Conservation (phyloP, 2,797 vertebrate genomes). For the Pelodytes ibericus region DNA sequence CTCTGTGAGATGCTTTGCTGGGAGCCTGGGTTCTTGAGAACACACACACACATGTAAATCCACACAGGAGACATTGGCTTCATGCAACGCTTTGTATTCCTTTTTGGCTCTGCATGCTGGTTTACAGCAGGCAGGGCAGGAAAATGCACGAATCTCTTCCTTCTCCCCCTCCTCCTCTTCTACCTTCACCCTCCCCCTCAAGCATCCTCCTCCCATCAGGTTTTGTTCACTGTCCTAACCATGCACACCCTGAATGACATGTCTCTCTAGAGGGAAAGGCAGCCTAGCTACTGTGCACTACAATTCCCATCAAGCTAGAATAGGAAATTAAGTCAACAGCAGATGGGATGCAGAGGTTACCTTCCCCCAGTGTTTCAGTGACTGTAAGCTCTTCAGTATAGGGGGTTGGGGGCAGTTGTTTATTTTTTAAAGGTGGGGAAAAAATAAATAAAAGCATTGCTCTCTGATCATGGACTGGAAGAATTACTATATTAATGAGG, state of each 20-base stretch:
- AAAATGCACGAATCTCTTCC: constrained; percentile 54
- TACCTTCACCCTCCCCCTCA: constrained; percentile 38
- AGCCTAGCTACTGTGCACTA: not conserved
- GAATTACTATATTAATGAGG: too few relatives aligned
- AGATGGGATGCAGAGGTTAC: too few relatives aligned
- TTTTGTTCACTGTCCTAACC: constrained; percentile 46
- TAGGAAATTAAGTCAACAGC: too few relatives aligned
- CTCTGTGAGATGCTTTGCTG: not conserved
- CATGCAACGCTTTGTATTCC: constrained; percentile 41
- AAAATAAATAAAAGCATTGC: too few relatives aligned
- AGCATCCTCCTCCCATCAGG: constrained; percentile 42
- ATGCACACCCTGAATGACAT: constrained; percentile 26
- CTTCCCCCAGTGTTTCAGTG: too few relatives aligned
- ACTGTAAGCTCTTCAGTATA: too few relatives aligned
- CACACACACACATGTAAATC: constrained; percentile 21
- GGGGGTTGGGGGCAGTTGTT: too few relatives aligned
- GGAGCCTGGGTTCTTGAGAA: not conserved
- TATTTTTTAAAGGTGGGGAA: too few relatives aligned
- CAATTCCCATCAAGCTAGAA: too few relatives aligned
- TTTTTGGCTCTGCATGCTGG: constrained; percentile 40
- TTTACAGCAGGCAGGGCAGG: constrained; percentile 44
- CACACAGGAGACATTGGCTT: constrained; percentile 38
- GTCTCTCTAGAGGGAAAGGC: not conserved
- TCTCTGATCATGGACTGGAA: too few relatives aligned
- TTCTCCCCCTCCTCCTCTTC: constrained; percentile 36